Evolutionary conservation across 2,888 invertebrate species (phyloP), one percentile per base, ranked within the genome.

Genomic region (Chelonus formosanus): DNA sequence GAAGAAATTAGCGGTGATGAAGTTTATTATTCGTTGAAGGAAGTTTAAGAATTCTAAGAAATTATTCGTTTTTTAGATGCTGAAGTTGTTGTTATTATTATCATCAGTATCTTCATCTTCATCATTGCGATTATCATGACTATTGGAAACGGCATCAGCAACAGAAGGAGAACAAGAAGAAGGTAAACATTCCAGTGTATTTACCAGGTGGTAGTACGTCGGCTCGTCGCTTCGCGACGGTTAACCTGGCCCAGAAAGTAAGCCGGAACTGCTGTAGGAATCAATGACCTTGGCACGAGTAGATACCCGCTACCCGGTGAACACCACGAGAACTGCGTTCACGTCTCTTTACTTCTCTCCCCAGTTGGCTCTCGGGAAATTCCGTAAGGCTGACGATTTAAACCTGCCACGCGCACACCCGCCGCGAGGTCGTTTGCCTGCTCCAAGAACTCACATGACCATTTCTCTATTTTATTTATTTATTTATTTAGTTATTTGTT

Each of bases 201-300:
- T 66, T 60, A 57, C 63, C 58, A 50, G 62, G 54, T 62, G 53
- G 61, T 36, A 36, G 56, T 55, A 43, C 68, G 68, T 70, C 70
- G 69, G 66, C 63, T 70, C 67, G 70, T 69, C 69, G 71, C 70
- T 69, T 64, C 71, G 67, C 70, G 72, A 74, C 76, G 76, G 77
- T 75, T 78, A 79, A 80, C 79, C 77, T 80, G 80, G 78, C 81
- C 82, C 78, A 82, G 81, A 82, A 80, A 81, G 71, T 72, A 72
- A 82, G 78, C 81, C 81, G 81, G 82, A 83, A 82, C 81, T 79
- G 74, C 71, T 71, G 73, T 71, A 75, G 80, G 81, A 81, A 81
- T 80, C 82, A 83, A 81, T 81, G 82, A 83, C 82, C 82, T 83
- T 82, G 82, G 78, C 76, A 73, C 74, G 73, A 69, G 70, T 67